These are phyloP conservation scores for Mionectes macconnelli DNA, from an alignment of 2,113 vertebrate genomes.

Conservation along the genomic window DNA sequence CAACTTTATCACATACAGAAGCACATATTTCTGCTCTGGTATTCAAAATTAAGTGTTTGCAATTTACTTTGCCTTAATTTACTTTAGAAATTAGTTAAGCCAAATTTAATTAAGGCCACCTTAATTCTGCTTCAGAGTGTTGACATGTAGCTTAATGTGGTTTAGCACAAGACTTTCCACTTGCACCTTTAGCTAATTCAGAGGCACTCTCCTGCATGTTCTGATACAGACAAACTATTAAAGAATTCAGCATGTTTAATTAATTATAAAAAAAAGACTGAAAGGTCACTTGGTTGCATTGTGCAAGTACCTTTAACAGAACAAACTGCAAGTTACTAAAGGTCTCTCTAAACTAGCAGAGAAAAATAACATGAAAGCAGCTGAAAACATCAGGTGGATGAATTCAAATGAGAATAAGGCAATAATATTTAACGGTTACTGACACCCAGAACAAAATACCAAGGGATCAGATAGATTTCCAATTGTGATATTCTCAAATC, in stretches of 20 bases:
- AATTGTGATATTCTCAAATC: not conserved
- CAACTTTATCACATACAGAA: not conserved
- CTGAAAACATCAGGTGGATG: not conserved
- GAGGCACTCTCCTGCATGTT: not conserved
- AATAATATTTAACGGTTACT: conserved; percentile 6
- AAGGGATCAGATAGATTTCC: not conserved
- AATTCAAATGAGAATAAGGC: not conserved
- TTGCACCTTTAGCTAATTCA: conserved; percentile 16
- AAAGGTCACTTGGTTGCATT: not conserved
- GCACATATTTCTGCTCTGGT: not conserved
- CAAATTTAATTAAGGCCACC: conserved; percentile 57
- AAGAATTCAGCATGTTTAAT: conserved; percentile 31
- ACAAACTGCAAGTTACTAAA: not conserved
- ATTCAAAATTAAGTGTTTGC: conserved; percentile 12
- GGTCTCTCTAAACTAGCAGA: not conserved
- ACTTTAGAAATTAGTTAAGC: conserved; percentile 59
- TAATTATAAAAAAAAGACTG: not conserved
- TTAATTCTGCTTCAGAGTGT: conserved; percentile 43
- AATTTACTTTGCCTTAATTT: conserved; percentile 44
- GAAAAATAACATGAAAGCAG: not conserved
- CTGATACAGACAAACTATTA: not conserved
- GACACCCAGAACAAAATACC: not conserved
- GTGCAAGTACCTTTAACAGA: not conserved
- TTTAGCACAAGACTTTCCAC: conserved; percentile 47
- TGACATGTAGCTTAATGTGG: conserved; percentile 54